Evolutionary conservation across 2,888 invertebrate genomes (phyloP), one percentile per base, ranked within the genome.

Genomic region (Hofmannophila pseudospretella): DNA sequence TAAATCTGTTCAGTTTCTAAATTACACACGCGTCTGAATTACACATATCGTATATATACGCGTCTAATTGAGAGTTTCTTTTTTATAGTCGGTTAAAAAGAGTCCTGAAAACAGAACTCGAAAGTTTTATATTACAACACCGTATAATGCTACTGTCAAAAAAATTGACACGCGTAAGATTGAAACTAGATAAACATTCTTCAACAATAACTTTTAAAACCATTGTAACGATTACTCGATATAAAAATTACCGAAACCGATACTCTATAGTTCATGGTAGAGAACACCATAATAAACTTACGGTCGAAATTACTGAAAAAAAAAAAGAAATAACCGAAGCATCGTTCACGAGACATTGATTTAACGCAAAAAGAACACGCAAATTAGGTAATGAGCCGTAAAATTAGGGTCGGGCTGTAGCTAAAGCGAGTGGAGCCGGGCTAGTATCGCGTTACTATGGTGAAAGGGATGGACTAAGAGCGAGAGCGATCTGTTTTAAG

Each of bases 371-470:
- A 79, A 77, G 70, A 68, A 79, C 73, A 66, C 63, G 61, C 59
- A 61, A 62, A 70, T 72, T 56, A 62, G 54, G 52, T 76, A 85
- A 86, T 85, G 85, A 85, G 82, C 60, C 75, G 72, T 64, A 66
- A 86, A 85, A 86, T 85, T 82, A 79, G 82, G 85, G 82, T 72
- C 67, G 65, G 63, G 59, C 60, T 58, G 67, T 62, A 59, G 51
- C 50, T 58, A 59, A 62, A 62, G 60, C 58, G 54, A 47, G 58
- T 32, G 32, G 36, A 26, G 36, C 56, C 49, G 52, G 39, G 27
- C 25, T 38, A 45, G 72, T 77, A 71, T 82, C 65, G 53, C 26
- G 54, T 82, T 82, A 73, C 81, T 7, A 19, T 10, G 57, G 49
- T 23, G 22, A 38, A 42, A 61, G 44, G 10, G 4, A 55, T 7